Evolutionary conservation across 2,113 vertebrate species (phyloP), one percentile per base, ranked within the genome.

Genomic region (Mesoclemmys tuberculata): DNA sequence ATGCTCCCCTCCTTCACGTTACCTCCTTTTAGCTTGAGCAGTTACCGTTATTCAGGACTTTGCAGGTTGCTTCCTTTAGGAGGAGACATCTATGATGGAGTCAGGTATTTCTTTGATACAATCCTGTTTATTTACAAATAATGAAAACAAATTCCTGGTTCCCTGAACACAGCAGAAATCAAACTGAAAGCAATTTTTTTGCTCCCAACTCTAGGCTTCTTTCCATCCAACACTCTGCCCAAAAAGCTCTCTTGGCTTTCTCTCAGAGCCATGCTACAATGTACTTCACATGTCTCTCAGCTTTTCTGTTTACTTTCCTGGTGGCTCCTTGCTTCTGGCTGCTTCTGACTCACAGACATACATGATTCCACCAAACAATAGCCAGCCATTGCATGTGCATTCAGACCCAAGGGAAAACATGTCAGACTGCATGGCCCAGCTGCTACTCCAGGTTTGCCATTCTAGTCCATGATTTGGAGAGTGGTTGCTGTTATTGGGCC

Each of bases 401-500:
- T 91, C 95, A 61, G 88, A 79, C 79, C 96, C 89, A 86, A 89
- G 64, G 84, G 89, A 93, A 93, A 85, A 95, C 68, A 88, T 90
- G 68, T 95, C 18, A 61, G 93, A 92, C 88, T 94, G 51, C 10
- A 48, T 1, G 0, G 24, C 51, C 80, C 88, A 92, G 90, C 80
- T 94, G 55, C 55, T 95, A 92, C 90, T 97, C 91, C 95, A 96
- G 88, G 80, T 80, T 96, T 96, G 84, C 90, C 87, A 89, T 86
- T 82, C 88, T 81, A 80, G 93, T 96, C 90, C 3, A 22, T 89
- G 87, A 90, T 95, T 93, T 94, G 95, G 95, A 93, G 91, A 51
- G 80, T 95, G 93, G 95, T 94, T 96, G 89, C 96, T 94, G 83
- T 96, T 97, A 93, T 97, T 96, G 56, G 27, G 56, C 26, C 27